phyloP scores from a whole-genome alignment of 92 coral and sea anemone species.

The Zoanthus gigantus region DNA sequence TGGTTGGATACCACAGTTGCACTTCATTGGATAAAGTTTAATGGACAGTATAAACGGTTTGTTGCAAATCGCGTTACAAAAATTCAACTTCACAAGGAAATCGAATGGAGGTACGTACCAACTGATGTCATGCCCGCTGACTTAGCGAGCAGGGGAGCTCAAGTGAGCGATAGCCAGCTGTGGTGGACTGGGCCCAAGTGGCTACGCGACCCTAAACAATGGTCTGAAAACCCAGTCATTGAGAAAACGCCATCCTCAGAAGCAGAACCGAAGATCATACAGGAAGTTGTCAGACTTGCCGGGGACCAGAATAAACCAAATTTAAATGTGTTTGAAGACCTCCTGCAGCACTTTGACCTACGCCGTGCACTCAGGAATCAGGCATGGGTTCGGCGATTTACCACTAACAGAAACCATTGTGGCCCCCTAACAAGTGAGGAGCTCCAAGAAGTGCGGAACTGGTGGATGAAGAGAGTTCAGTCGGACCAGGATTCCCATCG shows the following conservation, averaged over 20 bases:
- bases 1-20: conserved; percentile 69
- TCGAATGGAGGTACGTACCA: conserved; percentile 69
- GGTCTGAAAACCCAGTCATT: conserved; percentile 54
- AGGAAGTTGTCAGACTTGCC: conserved; percentile 51
- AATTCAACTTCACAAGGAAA: conserved; percentile 55
- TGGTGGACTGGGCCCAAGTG: conserved; percentile 64
- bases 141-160: conserved; percentile 62
- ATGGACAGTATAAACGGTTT: conserved; percentile 66
- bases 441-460: conserved; percentile 29
- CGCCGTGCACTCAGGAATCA: conserved; percentile 61
- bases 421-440: conserved; percentile 66
- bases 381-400: conserved; percentile 65
- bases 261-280: conserved; percentile 43
- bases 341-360: conserved; percentile 55
- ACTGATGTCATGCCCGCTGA: conserved; percentile 66
- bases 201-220: conserved; percentile 40
- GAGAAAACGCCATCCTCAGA: conserved; percentile 43
- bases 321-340: conserved; percentile 37
- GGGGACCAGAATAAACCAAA: conserved; percentile 22
- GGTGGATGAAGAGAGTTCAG: conserved; percentile 35
- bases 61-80: conserved; percentile 60
- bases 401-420: conserved; percentile 43
- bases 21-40: conserved; percentile 52
- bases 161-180: conserved; percentile 11
- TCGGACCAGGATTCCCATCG: conserved; percentile 35